Base-by-base conservation (phyloP, 2,797 vertebrate genomes). In the Tapera naevia region DNA sequence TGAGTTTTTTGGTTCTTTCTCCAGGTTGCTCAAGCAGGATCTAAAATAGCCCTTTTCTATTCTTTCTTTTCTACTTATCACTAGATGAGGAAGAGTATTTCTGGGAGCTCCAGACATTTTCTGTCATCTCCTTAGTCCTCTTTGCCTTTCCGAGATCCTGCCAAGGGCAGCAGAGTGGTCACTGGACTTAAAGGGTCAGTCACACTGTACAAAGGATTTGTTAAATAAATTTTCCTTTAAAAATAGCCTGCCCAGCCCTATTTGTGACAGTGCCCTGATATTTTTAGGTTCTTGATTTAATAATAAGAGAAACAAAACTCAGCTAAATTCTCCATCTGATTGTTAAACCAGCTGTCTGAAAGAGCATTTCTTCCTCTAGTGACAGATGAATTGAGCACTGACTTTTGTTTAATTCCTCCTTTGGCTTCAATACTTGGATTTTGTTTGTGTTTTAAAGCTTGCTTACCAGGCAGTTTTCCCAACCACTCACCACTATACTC, bases 281-380 rank as follows among this genome's bases (percentile, higher is more conserved):
- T 96, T 96, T 94, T 94, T 95, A 96, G 91, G 17, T n/a, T 95
- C 56, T 69, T 61, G 76, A 79, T 73, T 90, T 88, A 95, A 75
- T 83, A 95, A 88, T 33, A 93, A 71, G 87, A 81, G 91, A 93
- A 97, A 81, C 72, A 94, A 96, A 90, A 25, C 23, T 72, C 48
- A 79, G 53, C 57, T 90, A 91, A 81, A 88, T 79, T 91, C 60
- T 88, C 56, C 33, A 70, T 86, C 66, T 94, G 91, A 93, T 91
- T 94, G 62, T 86, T 95, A 95, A 96, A 96, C 41, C 94, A 94
- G 83, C 56, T 64, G 41, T 57, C 64, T 83, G 66, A 92, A 93
- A 81, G 66, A 84, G 18, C 56, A 65, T 89, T 93, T 94, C 79
- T 60, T 94, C 74, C 45, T 80, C 57, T 46, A 87, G n/a, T 66